Conservation (phyloP, 2,113 vertebrate species). For the Petrocephalus microphthalmus region DNA sequence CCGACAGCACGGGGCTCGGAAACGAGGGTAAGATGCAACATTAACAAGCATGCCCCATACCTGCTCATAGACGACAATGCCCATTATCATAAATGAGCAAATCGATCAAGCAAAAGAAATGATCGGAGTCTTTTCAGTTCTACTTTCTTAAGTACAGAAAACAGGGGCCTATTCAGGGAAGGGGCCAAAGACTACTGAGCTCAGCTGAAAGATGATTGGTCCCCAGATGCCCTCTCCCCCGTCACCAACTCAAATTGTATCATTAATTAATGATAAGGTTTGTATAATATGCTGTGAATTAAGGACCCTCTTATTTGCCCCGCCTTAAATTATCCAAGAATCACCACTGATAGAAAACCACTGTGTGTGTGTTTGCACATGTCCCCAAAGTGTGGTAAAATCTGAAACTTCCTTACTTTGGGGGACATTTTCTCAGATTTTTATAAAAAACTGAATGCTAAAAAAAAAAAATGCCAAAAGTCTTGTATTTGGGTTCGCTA, state of each 20-base stretch:
- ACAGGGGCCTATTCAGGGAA: neutral
- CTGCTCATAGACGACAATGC: neutral
- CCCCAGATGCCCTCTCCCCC: neutral
- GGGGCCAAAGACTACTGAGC: neutral
- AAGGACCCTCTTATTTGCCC: neutral
- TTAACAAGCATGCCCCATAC: neutral
- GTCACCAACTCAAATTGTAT: neutral
- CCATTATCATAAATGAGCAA: neutral
- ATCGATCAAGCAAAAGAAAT: neutral
- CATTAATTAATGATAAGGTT: neutral
- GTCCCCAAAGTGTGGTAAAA: too few species aligned
- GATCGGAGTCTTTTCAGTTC: neutral
- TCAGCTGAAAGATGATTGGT: neutral
- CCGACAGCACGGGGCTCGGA: neutral
- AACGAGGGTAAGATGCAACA: neutral
- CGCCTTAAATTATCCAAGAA: neutral
- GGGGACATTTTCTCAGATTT: too few species aligned
- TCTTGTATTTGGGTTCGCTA: too few species aligned
- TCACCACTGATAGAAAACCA: neutral
- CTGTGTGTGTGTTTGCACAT: neutral
- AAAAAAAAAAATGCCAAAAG: too few species aligned
- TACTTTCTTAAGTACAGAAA: neutral
- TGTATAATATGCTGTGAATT: neutral
- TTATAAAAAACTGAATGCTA: too few species aligned
- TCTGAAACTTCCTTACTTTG: too few species aligned